These are phyloP conservation scores for Antedon mediterranea DNA, from an alignment of 53 echinoderm and acorn worm species.

Conservation along the genomic window DNA sequence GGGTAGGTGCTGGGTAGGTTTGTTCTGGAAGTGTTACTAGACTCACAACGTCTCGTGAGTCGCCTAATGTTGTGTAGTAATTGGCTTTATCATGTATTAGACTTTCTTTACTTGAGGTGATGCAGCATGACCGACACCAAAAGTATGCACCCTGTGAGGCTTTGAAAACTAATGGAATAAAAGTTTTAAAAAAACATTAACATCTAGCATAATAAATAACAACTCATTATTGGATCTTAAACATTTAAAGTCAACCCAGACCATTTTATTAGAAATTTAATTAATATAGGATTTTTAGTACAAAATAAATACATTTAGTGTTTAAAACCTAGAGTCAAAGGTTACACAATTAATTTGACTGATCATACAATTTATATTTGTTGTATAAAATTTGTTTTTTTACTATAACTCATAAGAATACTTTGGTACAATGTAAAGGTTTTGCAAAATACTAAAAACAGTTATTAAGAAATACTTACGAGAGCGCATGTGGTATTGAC, in stretches of 20 bases:
- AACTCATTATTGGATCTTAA: too few relatives aligned
- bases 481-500: constrained; percentile 26
- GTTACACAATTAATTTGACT: too few relatives aligned
- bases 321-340: too few relatives aligned
- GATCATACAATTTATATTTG: too few relatives aligned
- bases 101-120: constrained; percentile 33
- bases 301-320: too few relatives aligned
- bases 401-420: too few relatives aligned
- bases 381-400: too few relatives aligned
- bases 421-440: too few relatives aligned
- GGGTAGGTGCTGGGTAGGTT: background rate
- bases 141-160: constrained; percentile 51
- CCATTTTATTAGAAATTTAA: too few relatives aligned
- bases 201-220: background rate
- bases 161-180: constrained; percentile 12
- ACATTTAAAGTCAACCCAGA: too few relatives aligned
- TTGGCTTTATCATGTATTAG: constrained; percentile 46
- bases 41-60: constrained; percentile 19
- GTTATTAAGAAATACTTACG: constrained; percentile 26
- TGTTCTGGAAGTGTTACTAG: background rate
- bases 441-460: background rate
- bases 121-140: constrained; percentile 65
- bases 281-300: too few relatives aligned
- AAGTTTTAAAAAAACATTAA: background rate
- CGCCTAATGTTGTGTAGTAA: constrained; percentile 68